Percentiles rank a stretch among this genome's conserved stretches.
Evolutionary conservation across 1,140 invertebrate genomes (phyloP).

Genomic region (Caenorhabditis latens): DNA sequence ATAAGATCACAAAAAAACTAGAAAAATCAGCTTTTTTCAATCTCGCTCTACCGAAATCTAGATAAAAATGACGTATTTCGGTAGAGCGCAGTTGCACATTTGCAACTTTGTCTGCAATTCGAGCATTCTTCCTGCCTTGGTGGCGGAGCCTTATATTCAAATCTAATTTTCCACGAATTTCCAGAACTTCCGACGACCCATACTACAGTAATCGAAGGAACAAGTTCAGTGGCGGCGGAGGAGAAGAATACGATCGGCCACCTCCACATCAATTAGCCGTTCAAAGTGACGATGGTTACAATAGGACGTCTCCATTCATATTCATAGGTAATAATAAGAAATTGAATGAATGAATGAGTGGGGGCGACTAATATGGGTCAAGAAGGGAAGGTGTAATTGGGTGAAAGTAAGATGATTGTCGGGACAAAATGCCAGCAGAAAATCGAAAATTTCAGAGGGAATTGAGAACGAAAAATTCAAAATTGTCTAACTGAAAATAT

Average conservation of each 20-base stretch:
- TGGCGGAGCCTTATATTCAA: no score
- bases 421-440: background rate
- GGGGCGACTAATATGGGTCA: background rate
- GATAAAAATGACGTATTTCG: no score
- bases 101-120: no score
- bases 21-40: no score
- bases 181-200: constrained; percentile 24
- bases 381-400: constrained; percentile 3
- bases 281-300: constrained; percentile 21
- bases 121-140: no score
- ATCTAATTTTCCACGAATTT: background rate
- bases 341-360: background rate
- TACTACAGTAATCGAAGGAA: constrained; percentile 18
- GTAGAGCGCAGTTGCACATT: no score
- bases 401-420: background rate
- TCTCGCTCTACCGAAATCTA: no score
- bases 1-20: no score
- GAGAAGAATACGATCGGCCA: background rate
- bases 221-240: background rate
- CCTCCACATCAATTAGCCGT: constrained; percentile 15
- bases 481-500: no score
- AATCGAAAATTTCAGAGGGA: background rate
- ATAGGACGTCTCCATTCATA: constrained; percentile 40
- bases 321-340: constrained; percentile 49
- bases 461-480: no score